Percentiles rank a stretch among this genome's conserved stretches.
Conservation (phyloP, 2,113 vertebrate species). For the Formicarius rufipectus region DNA sequence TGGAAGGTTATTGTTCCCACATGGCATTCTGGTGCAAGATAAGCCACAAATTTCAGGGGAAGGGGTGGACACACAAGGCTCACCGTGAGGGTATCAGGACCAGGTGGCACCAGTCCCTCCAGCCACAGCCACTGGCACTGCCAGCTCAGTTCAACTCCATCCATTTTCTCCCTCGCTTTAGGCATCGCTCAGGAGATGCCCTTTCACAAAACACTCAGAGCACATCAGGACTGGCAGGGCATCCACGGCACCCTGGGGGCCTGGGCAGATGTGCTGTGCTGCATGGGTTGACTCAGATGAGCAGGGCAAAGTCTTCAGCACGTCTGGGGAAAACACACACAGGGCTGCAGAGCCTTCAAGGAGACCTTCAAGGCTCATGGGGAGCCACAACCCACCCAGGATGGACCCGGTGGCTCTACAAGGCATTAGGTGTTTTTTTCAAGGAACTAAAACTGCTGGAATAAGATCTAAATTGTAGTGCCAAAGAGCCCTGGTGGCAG, state of each 20-base stretch:
- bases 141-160: not conserved
- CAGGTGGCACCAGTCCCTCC: too few species aligned
- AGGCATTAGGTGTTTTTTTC: rapidly evolving
- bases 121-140: too few species aligned
- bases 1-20: not conserved
- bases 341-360: not conserved
- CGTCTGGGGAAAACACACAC: rapidly evolving
- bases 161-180: too few species aligned
- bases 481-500: not conserved
- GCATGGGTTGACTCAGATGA: rapidly evolving
- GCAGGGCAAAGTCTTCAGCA: not conserved
- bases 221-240: rapidly evolving
- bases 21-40: not conserved
- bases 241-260: not conserved
- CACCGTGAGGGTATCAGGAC: too few species aligned
- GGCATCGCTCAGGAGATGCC: too few species aligned
- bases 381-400: rapidly evolving
- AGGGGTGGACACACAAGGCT: not conserved
- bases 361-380: not conserved
- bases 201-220: not conserved
- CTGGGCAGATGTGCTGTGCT: not conserved
- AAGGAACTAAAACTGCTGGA: not conserved
- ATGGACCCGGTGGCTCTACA: rapidly evolving
- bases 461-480: rapidly evolving
- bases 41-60: not conserved